Evolutionary conservation across 2,888 invertebrate genomes (phyloP).

Genomic region (Syritta pipiens): DNA sequence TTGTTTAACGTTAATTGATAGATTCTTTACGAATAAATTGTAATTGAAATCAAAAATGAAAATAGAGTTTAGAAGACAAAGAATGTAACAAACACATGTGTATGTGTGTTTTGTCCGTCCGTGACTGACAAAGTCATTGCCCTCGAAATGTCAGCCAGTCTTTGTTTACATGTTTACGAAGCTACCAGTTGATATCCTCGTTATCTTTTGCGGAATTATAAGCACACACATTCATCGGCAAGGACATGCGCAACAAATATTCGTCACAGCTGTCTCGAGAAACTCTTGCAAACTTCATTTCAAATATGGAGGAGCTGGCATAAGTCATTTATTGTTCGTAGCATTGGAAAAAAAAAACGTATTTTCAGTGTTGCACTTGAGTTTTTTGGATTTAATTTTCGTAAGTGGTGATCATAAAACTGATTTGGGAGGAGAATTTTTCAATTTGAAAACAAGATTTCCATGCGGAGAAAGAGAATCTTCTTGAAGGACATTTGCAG

Average conservation of each 20-base stretch:
- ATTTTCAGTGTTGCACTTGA: neutral
- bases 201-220: slow-evolving; percentile 30
- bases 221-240: neutral
- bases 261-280: slow-evolving; percentile 9
- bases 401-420: too few relatives aligned
- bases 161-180: slow-evolving; percentile 21
- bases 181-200: slow-evolving; percentile 45
- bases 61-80: neutral
- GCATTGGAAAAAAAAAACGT: neutral
- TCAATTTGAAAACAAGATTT: too few relatives aligned
- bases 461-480: too few relatives aligned
- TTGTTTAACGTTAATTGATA: slow-evolving; percentile 82
- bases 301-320: slow-evolving; percentile 18
- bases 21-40: slow-evolving; percentile 79
- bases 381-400: neutral
- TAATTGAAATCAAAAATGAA: slow-evolving; percentile 28
- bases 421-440: too few relatives aligned
- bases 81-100: neutral
- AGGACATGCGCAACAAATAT: slow-evolving; percentile 26
- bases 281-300: slow-evolving; percentile 3
- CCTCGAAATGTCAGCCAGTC: neutral
- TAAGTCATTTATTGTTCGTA: neutral
- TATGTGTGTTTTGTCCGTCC: neutral
- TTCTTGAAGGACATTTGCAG: too few relatives aligned
- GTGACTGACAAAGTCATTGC: slow-evolving; percentile 32